phyloP scores from a whole-genome alignment of 2,888 invertebrate genomes.

The Andrena hattorfiana region DNA sequence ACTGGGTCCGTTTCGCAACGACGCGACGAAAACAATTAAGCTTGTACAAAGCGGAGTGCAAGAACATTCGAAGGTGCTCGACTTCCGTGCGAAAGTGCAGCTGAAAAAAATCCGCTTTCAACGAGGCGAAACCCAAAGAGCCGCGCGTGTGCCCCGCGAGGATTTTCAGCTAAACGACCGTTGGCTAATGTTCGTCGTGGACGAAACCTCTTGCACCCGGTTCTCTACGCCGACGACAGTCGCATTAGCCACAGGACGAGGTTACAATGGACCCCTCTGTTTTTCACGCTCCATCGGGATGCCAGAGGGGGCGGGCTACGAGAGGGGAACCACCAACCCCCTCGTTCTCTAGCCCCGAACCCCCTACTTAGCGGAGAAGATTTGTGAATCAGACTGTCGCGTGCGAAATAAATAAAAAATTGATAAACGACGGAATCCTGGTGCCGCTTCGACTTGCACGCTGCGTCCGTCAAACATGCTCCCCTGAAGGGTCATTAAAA shows the following conservation, averaged over 20 bases:
- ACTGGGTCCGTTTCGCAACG: slow-evolving; percentile 19
- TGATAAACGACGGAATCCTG: slow-evolving; percentile 50
- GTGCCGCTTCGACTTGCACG: background rate
- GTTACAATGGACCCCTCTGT: slow-evolving; percentile 77
- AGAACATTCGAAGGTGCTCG: slow-evolving; percentile 49
- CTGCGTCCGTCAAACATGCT: background rate
- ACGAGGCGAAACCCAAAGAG: slow-evolving; percentile 63
- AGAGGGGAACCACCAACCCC: slow-evolving; percentile 51
- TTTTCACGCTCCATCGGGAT: slow-evolving; percentile 74
- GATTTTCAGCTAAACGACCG: slow-evolving; percentile 74
- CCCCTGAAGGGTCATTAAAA: background rate
- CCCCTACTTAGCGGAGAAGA: slow-evolving; percentile 67
- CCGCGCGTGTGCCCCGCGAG: slow-evolving; percentile 55
- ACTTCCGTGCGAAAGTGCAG: slow-evolving; percentile 71
- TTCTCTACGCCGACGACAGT: slow-evolving; percentile 71
- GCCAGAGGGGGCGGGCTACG: slow-evolving; percentile 31
- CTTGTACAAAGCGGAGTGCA: background rate
- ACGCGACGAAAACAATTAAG: slow-evolving; percentile 26
- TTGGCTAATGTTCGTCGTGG: slow-evolving; percentile 71
- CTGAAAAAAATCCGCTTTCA: slow-evolving; percentile 72
- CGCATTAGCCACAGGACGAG: slow-evolving; percentile 77
- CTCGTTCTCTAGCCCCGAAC: slow-evolving; percentile 41
- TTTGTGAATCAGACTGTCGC: slow-evolving; percentile 66
- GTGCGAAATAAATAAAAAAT: slow-evolving; percentile 55
- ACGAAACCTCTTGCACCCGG: slow-evolving; percentile 64